phyloP scores from a whole-genome alignment of 1,140 invertebrate species.

The Tribolium castaneum region DNA sequence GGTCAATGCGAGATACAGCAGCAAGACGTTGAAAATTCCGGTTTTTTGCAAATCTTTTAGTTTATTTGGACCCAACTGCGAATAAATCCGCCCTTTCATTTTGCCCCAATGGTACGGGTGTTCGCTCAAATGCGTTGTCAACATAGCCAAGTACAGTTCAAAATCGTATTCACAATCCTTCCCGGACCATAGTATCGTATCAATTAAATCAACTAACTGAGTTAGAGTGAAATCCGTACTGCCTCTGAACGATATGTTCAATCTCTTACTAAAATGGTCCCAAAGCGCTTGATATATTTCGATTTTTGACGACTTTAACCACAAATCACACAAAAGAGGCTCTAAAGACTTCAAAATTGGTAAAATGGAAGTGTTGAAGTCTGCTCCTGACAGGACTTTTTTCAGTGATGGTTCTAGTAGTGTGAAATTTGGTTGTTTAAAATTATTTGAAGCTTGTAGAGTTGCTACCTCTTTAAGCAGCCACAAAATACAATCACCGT shows the following conservation, averaged over 20 bases:
- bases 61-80: conserved; percentile 58
- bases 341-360: conserved; percentile 53
- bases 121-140: conserved; percentile 53
- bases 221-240: conserved; percentile 32
- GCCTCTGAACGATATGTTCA: conserved; percentile 52
- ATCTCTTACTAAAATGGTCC: conserved; percentile 59
- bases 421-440: conserved; percentile 50
- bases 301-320: conserved; percentile 53
- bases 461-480: conserved; percentile 48
- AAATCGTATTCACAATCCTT: conserved; percentile 55
- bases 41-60: conserved; percentile 54
- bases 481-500: conserved; percentile 46
- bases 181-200: conserved; percentile 42
- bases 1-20: conserved; percentile 55
- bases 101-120: conserved; percentile 60
- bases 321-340: conserved; percentile 52
- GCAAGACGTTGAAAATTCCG: conserved; percentile 54
- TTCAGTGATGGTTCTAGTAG: conserved; percentile 47
- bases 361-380: conserved; percentile 37
- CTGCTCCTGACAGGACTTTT: conserved; percentile 40
- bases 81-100: conserved; percentile 60
- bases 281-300: conserved; percentile 56
- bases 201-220: conserved; percentile 49
- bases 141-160: conserved; percentile 56
- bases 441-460: conserved; percentile 35